Evolutionary conservation across 2,797 vertebrate species (phyloP).

Genomic region (Chelon auratus): DNA sequence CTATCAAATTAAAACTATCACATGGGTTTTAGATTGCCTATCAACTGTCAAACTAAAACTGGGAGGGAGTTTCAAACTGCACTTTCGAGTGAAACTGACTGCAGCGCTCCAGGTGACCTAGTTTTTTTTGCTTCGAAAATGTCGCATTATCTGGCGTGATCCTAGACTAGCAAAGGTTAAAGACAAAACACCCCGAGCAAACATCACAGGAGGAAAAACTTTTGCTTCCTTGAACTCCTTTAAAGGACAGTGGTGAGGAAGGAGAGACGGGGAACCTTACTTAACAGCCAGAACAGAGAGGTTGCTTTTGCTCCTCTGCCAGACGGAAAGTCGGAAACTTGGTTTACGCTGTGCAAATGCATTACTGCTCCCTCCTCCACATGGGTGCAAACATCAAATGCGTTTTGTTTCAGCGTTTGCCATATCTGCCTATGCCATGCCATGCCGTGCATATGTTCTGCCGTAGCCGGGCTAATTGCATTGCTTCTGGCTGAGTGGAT

Average conservation of each 20-base stretch:
- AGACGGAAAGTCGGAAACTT: slow-evolving; percentile 57
- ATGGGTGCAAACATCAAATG: slow-evolving; percentile 59
- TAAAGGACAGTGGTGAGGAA: slow-evolving; percentile 12
- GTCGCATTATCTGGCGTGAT: no score
- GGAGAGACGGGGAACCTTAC: slow-evolving; percentile 43
- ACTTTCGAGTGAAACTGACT: no score
- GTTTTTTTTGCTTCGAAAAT: no score
- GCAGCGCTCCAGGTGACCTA: no score
- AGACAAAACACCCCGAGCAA: slow-evolving; percentile 18
- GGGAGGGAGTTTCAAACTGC: no score
- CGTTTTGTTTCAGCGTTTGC: slow-evolving; percentile 63
- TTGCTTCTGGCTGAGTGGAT: slow-evolving; percentile 77
- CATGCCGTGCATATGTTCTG: slow-evolving; percentile 60
- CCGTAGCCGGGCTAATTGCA: slow-evolving; percentile 70
- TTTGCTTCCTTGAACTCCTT: slow-evolving; percentile 33
- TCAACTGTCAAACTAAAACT: no score
- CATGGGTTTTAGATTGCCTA: no score
- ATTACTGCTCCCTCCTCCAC: slow-evolving; percentile 56
- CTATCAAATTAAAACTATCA: no score
- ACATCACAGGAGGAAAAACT: slow-evolving; percentile 36
- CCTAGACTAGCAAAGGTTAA: background rate
- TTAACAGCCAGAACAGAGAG: slow-evolving; percentile 34
- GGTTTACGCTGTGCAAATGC: slow-evolving; percentile 56
- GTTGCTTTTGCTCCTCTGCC: slow-evolving; percentile 38
- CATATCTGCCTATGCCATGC: slow-evolving; percentile 74